Evolutionary conservation across 1,140 invertebrate species (phyloP), one percentile per base, ranked within the genome.

Genomic region (Schlechtendalia chinensis): DNA sequence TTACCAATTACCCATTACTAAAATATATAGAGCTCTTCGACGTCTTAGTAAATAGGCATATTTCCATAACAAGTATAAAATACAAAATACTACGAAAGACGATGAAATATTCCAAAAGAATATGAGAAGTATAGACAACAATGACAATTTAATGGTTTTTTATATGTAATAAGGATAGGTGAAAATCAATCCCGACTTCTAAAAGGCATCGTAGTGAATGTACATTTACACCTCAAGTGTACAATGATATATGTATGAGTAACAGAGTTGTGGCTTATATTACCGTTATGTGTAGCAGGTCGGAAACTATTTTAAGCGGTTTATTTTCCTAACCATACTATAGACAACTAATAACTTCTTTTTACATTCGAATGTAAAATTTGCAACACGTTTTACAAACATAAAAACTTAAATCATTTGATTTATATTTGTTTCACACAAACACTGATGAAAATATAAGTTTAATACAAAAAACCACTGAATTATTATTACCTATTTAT

Each of bases 251-350:
- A 12, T 5, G 27, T 56, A 74, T 74, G 56, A 56, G n/a, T 53
- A 29, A 72, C 53, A 39, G 19, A 58, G 29, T 56, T 75, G 72
- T 58, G 53, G 53, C 72, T 75, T 58, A 39, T 56, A 58, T 56
- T 75, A 75, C 72, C 72, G 72, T 75, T 75, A 75, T 75, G 72
- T 75, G 24, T 53, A 75, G 19, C 14, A 75, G 72, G 58, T 75
- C 6, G 72, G 72, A 75, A 75, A 72, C 17, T 16, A 39, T 75
- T 75, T 56, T 75, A 75, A 75, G 72, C 19, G 27, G 72, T 75
- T 74, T 74, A 58, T 74, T 56, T 58, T 12, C 22, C n/a, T 39
- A 24, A 24, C 65, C n/a, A 45, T 47, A 67, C n/a, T 16, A n/a
- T n/a, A 39, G 12, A 10, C 22, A 29, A 27, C 17, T 32, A 17